phyloP scores from a whole-genome alignment of 2,888 invertebrate genomes.

The Lottia gigantea region DNA sequence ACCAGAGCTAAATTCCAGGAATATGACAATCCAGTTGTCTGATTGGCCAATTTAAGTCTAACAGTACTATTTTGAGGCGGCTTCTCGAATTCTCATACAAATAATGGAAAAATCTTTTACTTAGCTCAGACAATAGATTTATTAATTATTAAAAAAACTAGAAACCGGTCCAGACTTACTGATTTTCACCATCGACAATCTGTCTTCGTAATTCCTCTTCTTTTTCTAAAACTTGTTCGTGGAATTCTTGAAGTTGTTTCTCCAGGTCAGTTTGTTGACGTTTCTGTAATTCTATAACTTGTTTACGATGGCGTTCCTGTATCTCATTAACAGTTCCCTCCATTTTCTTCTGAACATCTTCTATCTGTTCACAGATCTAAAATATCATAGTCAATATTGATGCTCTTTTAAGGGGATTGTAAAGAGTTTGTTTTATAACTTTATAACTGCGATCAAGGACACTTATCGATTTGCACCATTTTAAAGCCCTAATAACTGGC shows the following conservation, averaged over 20 bases:
- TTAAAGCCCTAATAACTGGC: too few relatives aligned
- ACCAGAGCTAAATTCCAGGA: too few relatives aligned
- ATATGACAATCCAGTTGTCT: too few relatives aligned
- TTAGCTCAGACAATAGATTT: too few relatives aligned
- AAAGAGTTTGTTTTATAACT: background rate
- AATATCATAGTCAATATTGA: slow-evolving; percentile 7
- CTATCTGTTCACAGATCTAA: slow-evolving; percentile 56
- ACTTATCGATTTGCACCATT: too few relatives aligned
- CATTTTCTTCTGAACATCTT: slow-evolving; percentile 47
- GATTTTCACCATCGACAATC: slow-evolving; percentile 47
- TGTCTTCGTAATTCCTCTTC: slow-evolving; percentile 52
- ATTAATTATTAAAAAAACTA: too few relatives aligned
- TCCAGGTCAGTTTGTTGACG: slow-evolving; percentile 53
- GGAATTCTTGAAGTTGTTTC: slow-evolving; percentile 42
- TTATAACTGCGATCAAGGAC: too few relatives aligned
- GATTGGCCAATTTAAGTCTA: too few relatives aligned
- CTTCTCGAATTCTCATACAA: too few relatives aligned
- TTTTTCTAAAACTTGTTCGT: slow-evolving; percentile 47
- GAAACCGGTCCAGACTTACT: slow-evolving; percentile 30
- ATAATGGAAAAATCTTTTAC: too few relatives aligned
- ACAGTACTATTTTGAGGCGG: background rate
- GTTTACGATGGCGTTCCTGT: slow-evolving; percentile 49
- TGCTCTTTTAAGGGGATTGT: too few relatives aligned
- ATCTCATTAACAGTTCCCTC: slow-evolving; percentile 43
- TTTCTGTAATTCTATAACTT: slow-evolving; percentile 52